Evolutionary conservation across 2,113 vertebrate genomes (phyloP), one percentile per base, ranked within the genome.

Genomic region (Myrmophylax atrothorax): DNA sequence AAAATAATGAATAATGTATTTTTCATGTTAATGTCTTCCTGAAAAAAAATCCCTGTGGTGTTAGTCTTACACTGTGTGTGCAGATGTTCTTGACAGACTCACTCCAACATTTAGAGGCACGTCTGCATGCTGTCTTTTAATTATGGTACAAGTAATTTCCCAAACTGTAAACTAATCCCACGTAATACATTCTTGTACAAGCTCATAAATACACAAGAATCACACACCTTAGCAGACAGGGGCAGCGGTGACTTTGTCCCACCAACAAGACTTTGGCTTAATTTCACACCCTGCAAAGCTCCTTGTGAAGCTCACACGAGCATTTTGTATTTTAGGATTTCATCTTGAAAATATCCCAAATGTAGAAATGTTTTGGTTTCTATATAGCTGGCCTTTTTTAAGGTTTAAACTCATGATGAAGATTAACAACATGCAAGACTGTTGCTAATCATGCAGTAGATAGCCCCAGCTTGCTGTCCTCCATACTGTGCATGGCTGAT

Each of bases 91-190:
- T 9, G 22, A 93, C 64, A 86, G 72, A 95, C 64, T 84, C 62
- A 64, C 38, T 79, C 70, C 50, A 47, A 74, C 82, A 63, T 44
- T 20, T 4, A 15, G 24, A 88, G 28, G 68, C 76, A 75, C 1
- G 7, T 91, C 64, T 35, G 87, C 78, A 76, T 93, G 75, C 94
- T 96, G 50, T 29, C 29, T 84, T 94, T 96, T 95, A 97, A 90
- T 96, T 28, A 53, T 11, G 28, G 31, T 29, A 93, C 80, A 86
- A 95, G 90, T 94, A 74, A 67, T 28, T 88, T 81, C 75, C 59
- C 56, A 84, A n/a, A 69, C 49, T 52, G 82, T 77, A 63, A 90
- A 49, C 29, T 92, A 86, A 68, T 86, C 42, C 42, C 82, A 75
- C 37, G 38, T 83, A 91, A 93, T 63, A 52, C 29, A 29, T 74